Conservation (phyloP, 2,888 invertebrate genomes). For the Eristalis pertinax region DNA sequence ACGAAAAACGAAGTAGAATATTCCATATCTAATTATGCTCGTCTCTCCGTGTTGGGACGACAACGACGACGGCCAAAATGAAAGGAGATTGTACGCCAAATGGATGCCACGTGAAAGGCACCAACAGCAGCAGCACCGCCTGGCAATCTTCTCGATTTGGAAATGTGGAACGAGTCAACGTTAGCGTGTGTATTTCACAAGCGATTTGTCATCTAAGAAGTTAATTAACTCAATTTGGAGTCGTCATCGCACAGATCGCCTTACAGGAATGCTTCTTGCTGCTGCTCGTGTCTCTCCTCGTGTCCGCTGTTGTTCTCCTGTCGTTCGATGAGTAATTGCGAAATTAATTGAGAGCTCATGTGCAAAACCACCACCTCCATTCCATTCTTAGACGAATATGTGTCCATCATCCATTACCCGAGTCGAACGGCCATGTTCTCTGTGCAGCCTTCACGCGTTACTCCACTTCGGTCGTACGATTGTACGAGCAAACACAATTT, state of each 20-base stretch:
- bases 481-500: neutral
- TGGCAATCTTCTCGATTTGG: constrained; percentile 18
- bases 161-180: constrained; percentile 26
- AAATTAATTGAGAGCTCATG: constrained; percentile 28
- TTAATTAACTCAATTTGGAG: constrained; percentile 49
- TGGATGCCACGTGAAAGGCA: constrained; percentile 50
- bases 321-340: constrained; percentile 10
- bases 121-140: neutral
- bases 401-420: neutral
- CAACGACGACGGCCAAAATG: neutral
- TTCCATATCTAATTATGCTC: constrained; percentile 60
- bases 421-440: neutral
- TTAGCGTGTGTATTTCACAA: constrained; percentile 44
- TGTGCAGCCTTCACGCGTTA: neutral
- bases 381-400: no score
- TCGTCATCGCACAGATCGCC: constrained; percentile 18
- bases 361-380: no score
- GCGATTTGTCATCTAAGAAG: constrained; percentile 55
- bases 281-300: neutral
- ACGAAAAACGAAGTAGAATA: constrained; percentile 40
- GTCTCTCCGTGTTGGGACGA: neutral
- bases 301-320: neutral
- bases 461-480: neutral
- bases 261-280: neutral
- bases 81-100: constrained; percentile 43